Evolutionary conservation across 2,888 invertebrate genomes (phyloP).

Genomic region (Mellilla xanthometata): DNA sequence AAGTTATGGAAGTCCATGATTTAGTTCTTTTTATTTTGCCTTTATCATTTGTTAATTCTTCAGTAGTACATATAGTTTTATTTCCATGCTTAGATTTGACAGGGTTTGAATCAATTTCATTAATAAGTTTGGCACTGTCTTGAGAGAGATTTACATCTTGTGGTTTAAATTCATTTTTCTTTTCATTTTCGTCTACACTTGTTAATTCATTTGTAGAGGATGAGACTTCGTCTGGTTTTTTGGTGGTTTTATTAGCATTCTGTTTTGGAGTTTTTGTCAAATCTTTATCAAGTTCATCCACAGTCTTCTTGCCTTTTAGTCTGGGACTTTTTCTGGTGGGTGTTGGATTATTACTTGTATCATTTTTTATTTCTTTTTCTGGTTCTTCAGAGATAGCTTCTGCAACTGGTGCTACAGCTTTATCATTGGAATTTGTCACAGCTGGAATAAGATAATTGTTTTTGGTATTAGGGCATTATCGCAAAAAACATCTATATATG

Average conservation of each 20-base stretch:
- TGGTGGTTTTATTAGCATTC: slow-evolving; percentile 6
- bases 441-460: too few relatives aligned
- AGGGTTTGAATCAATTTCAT: slow-evolving; percentile 38
- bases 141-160: slow-evolving; percentile 32
- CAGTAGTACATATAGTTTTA: slow-evolving; percentile 51
- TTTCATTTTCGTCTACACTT: slow-evolving; percentile 14
- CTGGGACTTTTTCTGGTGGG: slow-evolving; percentile 43
- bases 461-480: too few relatives aligned
- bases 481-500: too few relatives aligned
- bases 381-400: slow-evolving; percentile 57
- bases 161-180: slow-evolving; percentile 6
- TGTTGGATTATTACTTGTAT: slow-evolving; percentile 25
- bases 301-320: slow-evolving; percentile 34
- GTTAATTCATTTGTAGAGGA: slow-evolving; percentile 6
- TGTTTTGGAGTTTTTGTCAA: slow-evolving; percentile 11
- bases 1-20: slow-evolving; percentile 52
- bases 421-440: slow-evolving; percentile 10
- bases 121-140: slow-evolving; percentile 44
- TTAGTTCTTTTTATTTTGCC: slow-evolving; percentile 57
- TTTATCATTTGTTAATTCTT: slow-evolving; percentile 33
- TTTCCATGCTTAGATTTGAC: slow-evolving; percentile 41
- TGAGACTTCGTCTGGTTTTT: not conserved
- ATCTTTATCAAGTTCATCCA: slow-evolving; percentile 15
- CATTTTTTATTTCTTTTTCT: slow-evolving; percentile 37
- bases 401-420: slow-evolving; percentile 13